Evolutionary conservation across 2,113 vertebrate species (phyloP).

Genomic region (Bubo blakistoni): DNA sequence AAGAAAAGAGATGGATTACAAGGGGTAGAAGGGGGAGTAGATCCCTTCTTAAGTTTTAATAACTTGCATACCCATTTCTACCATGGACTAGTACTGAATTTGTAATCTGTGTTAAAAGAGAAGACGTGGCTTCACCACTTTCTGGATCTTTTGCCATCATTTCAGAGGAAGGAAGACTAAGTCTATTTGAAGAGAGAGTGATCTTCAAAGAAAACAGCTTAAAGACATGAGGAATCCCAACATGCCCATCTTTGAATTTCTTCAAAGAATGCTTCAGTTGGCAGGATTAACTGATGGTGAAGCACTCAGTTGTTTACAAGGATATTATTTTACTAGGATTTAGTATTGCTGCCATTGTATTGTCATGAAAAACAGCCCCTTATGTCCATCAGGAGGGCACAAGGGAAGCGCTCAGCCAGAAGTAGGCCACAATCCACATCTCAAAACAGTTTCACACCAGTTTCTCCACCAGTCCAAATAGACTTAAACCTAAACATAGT

Average conservation of each 20-base stretch:
- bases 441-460: neutral
- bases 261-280: neutral
- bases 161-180: neutral
- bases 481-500: neutral
- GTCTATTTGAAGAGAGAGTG: neutral
- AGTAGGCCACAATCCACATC: neutral
- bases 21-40: neutral
- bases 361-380: neutral
- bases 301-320: neutral
- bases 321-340: neutral
- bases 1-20: neutral
- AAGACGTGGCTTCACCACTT: neutral
- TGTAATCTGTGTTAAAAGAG: neutral
- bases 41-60: neutral
- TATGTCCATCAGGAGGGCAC: neutral
- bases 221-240: neutral
- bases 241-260: neutral
- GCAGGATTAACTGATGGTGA: neutral
- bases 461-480: neutral
- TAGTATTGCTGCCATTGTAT: neutral
- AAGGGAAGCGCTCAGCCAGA: neutral
- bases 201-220: neutral
- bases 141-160: neutral
- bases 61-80: neutral
- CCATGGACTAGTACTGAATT: neutral